Base-by-base conservation (phyloP, 2,888 invertebrate genomes). In the Stenolophus ochropezus region DNA sequence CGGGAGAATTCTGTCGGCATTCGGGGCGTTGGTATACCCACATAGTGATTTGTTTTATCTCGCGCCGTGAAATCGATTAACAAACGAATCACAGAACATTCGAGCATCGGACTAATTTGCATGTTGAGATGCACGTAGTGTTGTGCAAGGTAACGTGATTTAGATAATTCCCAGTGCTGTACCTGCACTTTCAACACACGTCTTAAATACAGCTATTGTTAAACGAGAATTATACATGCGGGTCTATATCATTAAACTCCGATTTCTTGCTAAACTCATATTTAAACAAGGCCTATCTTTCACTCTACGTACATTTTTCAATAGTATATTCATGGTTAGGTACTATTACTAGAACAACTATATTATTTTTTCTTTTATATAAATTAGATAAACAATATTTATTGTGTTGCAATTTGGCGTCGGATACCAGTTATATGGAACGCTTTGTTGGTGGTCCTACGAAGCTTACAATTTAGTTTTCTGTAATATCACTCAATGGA, bases 41-140 rank as follows among this genome's bases (percentile, higher is more conserved):
- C 76, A 58, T 56, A 75, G 53, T 75, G 53, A 53, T 75, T 51
- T 75, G 74, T 75, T 73, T 53, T 53, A 53, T 53, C 53, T 27
- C 25, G 16, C 25, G 58, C 76, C 76, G 53, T 76, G 58, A 76
- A 76, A 76, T 76, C 56, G 76, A 76, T 76, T 76, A 76, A 75
- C 53, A 56, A 51, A 75, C 53, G 75, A 75, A 75, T 53, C 18
- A 51, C 56, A 51, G 23, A 73, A 74, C 74, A 74, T 51, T 74
- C 74, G 53, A 74, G 27, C 74, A 74, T 74, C 53, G 53, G 21
- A 49, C 20, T 73, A 74, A 74, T 74, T 74, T 74, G 74, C 74
- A 74, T 74, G 23, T 51, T 25, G 23, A 25, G 73, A 65, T 27
- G 56, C 56, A 56, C 47, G 47, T 21, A 47, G 42, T 73, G 11